phyloP scores from a whole-genome alignment of 2,797 vertebrate genomes.

The Chelidonichthys spinosus region DNA sequence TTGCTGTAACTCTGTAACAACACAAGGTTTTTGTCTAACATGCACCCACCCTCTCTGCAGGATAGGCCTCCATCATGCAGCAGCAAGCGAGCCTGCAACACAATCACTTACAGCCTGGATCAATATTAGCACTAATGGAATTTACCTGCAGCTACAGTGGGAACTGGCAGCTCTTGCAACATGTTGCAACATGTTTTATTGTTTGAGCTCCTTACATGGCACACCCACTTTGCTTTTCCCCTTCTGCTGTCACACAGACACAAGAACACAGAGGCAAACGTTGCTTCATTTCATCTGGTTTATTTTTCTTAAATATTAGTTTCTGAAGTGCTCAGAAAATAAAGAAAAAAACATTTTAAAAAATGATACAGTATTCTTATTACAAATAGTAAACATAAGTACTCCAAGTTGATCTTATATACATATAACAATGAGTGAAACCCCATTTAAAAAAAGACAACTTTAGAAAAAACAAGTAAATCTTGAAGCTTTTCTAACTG shows the following conservation, averaged over 20 bases:
- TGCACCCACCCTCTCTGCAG: too few relatives aligned
- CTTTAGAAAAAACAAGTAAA: constrained; percentile 94
- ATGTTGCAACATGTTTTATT: constrained; percentile 83
- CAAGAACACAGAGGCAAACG: constrained; percentile 68
- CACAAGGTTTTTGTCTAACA: too few relatives aligned
- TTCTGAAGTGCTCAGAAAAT: constrained; percentile 93
- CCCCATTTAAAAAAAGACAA: constrained; percentile 90
- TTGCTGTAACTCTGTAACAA: not conserved
- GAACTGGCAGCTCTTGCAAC: constrained; percentile 73
- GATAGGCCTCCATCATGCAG: constrained; percentile 27
- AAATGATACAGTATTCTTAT: constrained; percentile 93
- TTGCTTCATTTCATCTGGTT: constrained; percentile 86
- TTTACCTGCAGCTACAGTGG: constrained; percentile 74
- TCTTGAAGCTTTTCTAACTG: constrained; percentile 92
- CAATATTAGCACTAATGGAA: constrained; percentile 76
- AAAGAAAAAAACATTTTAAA: constrained; percentile 89
- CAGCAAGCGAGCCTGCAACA: constrained; percentile 52
- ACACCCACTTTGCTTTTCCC: constrained; percentile 66
- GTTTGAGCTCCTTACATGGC: constrained; percentile 67
- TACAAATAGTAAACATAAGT: constrained; percentile 99
- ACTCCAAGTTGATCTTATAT: constrained; percentile 97
- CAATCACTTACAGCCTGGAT: constrained; percentile 65
- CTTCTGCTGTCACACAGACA: constrained; percentile 33
- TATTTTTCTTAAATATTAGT: constrained; percentile 97
- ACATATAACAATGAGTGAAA: constrained; percentile 97